Base-by-base conservation (phyloP, 2,888 invertebrate species). In the Conchocele bisecta region DNA sequence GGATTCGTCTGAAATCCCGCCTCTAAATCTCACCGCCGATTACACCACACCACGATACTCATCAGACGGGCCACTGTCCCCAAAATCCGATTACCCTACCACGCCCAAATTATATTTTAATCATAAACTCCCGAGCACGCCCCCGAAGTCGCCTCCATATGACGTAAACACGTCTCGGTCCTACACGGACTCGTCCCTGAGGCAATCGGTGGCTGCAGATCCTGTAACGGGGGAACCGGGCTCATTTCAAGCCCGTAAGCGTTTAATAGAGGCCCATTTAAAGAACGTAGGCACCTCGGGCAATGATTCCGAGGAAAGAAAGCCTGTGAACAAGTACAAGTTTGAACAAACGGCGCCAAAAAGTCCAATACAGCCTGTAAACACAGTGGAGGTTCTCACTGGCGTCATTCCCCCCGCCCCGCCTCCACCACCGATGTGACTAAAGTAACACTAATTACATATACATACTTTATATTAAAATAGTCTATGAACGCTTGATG, bases 1-100 rank as follows among this genome's bases (percentile, higher is more conserved):
- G 51, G 72, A 76, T 42, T 76, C 76, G 6, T 66, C 72, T 3
- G 76, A 76, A 65, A 65, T 76, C 7, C 76, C 76, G 9, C 68
- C 68, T 20, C 61, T 76, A 2, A 65, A 72, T 50, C 57, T 76
- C 20, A 53, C 44, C 33, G 71, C 68, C 22, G 54, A 65, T 24
- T 46, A 65, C 28, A 68, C 53, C 33, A 65, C 65, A 17, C 75
- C 75, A 3, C 58, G 67, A 7, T 22, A 35, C 22, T n/a, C n/a
- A n/a, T n/a, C n/a, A n/a, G n/a, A n/a, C n/a, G 41, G 72, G 48
- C 76, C 76, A 3, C 28, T 37, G 6, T 64, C 76, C 7, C 76
- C 76, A 37, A 68, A 71, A 5, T 33, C 46, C 28, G 76, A 76
- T 61, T 71, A 65, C 20, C 75, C 75, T 0, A 64, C 69, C 15